Base-by-base conservation (phyloP, 2,113 vertebrate species). In the Oncorhynchus clarkii region DNA sequence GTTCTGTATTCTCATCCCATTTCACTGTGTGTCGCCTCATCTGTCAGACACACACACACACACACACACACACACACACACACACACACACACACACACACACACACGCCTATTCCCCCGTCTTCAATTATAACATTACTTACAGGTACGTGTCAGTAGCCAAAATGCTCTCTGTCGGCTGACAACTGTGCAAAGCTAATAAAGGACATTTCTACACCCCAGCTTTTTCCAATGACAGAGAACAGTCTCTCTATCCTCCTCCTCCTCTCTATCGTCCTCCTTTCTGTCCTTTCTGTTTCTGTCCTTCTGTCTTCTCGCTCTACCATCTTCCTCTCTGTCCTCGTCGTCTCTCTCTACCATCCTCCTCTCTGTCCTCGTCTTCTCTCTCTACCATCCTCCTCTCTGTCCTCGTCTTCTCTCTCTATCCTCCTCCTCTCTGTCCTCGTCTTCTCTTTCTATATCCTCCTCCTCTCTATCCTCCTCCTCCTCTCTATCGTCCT, bases 101-200 rank as follows among this genome's bases (percentile, higher is more conserved):
- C 5, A 5, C 31, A 2, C 34, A 45, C 34, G 18, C 16, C n/a
- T 69, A 79, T 85, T 77, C 78, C 74, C 39, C 72, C 73, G 82
- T 48, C 82, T 86, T 69, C 67, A 87, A 89, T 84, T 87, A 85
- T 87, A 75, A 91, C 92, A 89, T 83, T 91, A 39, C 11, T 79
- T 74, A 90, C 88, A 84, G 88, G 90, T 87, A 84, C 62, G 67
- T 87, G 83, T 87, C 89, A 89, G 86, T 78, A 88, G 74, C 24
- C 84, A 88, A 84, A 85, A 77, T 87, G 79, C 83, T 85, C 84
- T 85, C 80, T 80, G 88, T 84, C 86, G 87, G 80, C 77, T 81
- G 85, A 82, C 84, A 88, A 73, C 22, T 12, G 81, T 20, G 81
- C 39, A 78, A 84, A 78, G 81, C 74, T 67, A 90, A 69, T 82